phyloP scores from a whole-genome alignment of 2,113 vertebrate genomes.

The Elgaria multicarinata region DNA sequence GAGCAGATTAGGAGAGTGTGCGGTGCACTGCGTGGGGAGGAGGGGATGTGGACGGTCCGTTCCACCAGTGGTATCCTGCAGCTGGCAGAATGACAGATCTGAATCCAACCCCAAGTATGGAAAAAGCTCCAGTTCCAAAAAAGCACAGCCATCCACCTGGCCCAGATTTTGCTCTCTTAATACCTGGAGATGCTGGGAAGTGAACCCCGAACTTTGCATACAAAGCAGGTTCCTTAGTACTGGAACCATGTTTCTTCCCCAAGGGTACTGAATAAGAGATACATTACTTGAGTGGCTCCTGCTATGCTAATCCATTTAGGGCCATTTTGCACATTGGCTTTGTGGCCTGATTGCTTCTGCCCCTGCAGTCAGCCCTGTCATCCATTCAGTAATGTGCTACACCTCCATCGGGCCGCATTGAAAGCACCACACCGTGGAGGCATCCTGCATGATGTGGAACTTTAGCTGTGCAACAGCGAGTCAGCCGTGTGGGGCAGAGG shows the following conservation, averaged over 20 bases:
- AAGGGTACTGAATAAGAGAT: neutral
- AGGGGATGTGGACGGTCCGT: too few relatives aligned
- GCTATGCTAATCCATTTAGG: neutral
- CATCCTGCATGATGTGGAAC: neutral
- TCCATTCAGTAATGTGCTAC: neutral
- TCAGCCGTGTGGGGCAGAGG: neutral
- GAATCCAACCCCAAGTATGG: too few relatives aligned
- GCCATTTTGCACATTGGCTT: neutral
- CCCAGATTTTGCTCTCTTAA: neutral
- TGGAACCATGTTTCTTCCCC: neutral
- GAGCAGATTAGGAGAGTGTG: too few relatives aligned
- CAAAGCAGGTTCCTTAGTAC: neutral
- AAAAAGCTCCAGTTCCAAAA: neutral
- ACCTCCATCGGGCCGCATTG: neutral
- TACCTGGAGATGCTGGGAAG: neutral
- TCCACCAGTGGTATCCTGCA: too few relatives aligned
- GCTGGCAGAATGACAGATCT: too few relatives aligned
- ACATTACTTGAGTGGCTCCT: neutral
- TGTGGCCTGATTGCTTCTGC: neutral
- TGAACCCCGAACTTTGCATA: neutral
- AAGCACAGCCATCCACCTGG: neutral
- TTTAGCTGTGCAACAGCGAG: neutral
- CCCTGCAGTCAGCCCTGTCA: neutral
- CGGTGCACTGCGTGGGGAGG: too few relatives aligned
- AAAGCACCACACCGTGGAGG: neutral